A percentile compares a stretch with the other conserved stretches of the same genome.
Evolutionary conservation across 2,888 invertebrate species (phyloP).

Genomic region (Autographa gamma): DNA sequence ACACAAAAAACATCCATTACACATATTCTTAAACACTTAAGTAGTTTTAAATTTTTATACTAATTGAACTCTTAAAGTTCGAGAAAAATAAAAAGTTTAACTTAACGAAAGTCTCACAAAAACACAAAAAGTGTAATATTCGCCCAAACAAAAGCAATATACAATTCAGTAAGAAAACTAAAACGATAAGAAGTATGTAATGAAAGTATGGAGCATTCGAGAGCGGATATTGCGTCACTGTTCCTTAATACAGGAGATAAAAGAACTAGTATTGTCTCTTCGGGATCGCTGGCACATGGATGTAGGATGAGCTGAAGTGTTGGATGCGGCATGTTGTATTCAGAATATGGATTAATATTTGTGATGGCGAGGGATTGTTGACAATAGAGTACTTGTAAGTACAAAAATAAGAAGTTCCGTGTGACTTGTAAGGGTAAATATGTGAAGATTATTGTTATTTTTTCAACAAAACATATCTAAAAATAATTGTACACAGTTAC

Average conservation of each 20-base stretch:
- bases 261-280: constrained; percentile 65
- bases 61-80: too few species aligned
- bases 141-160: constrained; percentile 58
- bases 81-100: too few species aligned
- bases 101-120: background rate
- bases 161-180: constrained; percentile 65
- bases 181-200: constrained; percentile 70
- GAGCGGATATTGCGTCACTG: constrained; percentile 58
- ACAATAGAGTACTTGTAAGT: too few species aligned
- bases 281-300: constrained; percentile 28
- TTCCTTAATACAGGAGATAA: constrained; percentile 68
- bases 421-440: too few species aligned
- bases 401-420: too few species aligned
- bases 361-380: too few species aligned
- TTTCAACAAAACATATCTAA: too few species aligned
- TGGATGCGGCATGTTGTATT: constrained; percentile 32
- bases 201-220: constrained; percentile 66
- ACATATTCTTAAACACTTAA: too few species aligned
- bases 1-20: too few species aligned
- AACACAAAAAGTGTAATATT: constrained; percentile 23
- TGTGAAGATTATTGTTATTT: too few species aligned
- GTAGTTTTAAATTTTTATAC: too few species aligned
- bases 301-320: background rate
- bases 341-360: background rate
- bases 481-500: too few species aligned